Base-by-base conservation (phyloP, 2,888 invertebrate genomes). In the Pachycephus smyrnensis region DNA sequence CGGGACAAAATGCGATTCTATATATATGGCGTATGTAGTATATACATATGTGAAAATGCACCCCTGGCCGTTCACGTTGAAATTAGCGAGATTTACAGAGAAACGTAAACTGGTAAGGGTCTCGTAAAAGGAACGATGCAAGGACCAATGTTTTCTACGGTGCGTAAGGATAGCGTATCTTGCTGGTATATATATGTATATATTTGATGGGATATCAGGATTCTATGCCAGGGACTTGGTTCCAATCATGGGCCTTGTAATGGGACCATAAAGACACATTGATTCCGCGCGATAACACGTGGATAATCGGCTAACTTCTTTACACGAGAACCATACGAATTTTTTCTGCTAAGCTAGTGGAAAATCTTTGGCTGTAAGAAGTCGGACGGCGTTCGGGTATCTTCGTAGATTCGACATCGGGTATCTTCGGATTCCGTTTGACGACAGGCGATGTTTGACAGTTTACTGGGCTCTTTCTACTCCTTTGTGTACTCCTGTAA, bases 41-140 rank as follows among this genome's bases (percentile, higher is more conserved):
- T 15, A 55, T 55, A 55, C 55, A 23, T 23, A 9, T 23, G 55
- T 55, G 23, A 55, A 23, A 55, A 55, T 55, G 23, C 55, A 55
- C 23, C 55, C 55, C 55, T 55, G 55, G 55, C 55, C 55, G 23
- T 55, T 55, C 55, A 55, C 55, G 55, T 55, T 55, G 84, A 86
- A 90, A 90, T 90, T 90, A 90, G 89, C 87, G 85, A 88, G 88
- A 90, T 90, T 90, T 89, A 89, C 88, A 88, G 84, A 55, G 85
- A 82, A 88, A 85, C 90, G 86, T 90, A 90, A 89, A 89, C 86
- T 85, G 83, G 77, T 40, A 79, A 77, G 78, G 71, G 77, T 79
- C 76, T 83, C 81, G 80, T 82, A 83, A 83, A 83, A 82, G 81
- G 79, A 75, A 79, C 76, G 77, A 78, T 80, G 80, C 79, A 82